Base-by-base conservation (phyloP, 1,140 invertebrate genomes). In the Tribolium madens region DNA sequence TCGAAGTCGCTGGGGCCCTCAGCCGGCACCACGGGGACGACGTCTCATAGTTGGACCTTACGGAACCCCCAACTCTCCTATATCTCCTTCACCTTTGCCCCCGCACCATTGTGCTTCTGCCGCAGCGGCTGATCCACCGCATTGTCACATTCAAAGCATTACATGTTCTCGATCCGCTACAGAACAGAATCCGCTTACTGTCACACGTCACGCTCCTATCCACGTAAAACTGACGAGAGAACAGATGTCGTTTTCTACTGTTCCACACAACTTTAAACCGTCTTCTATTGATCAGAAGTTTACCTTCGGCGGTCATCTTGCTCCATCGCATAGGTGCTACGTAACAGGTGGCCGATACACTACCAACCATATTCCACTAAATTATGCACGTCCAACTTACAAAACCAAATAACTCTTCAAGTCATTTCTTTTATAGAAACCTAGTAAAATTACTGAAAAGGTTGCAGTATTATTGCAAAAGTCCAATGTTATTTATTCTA, bases 181-280 rank as follows among this genome's bases (percentile, higher is more conserved):
- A 72, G 70, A 26, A 72, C 46, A 52, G 70, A 72, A 72, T 72
- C 70, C 70, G 70, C 70, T 72, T 72, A 72, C 42, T 72, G 70
- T 50, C 70, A 72, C 21, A 72, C 70, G 70, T 72, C 42, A 72
- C 70, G 21, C 70, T 72, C 18, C 70, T 50, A 72, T 50, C 46
- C 50, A 72, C 70, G 46, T 50, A 72, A 72, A 50, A 72, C 46
- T 72, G 70, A 72, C 50, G 46, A 72, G 46, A 72, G 70, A 72
- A 72, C 46, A 50, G 17, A 50, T 72, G 70, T 72, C 46, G 50
- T 26, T 26, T 72, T 50, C 70, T 52, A 14, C 36, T 42, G 48
- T 10, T 42, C 26, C 3, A 3, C 26, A 26, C 10, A 6, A 18
- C 57, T 33, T 18, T 18, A 57, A 18, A 57, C 15, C 17, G 6